Conservation (phyloP, 1,140 invertebrate species). For the Zaprionus lachaisei region DNA sequence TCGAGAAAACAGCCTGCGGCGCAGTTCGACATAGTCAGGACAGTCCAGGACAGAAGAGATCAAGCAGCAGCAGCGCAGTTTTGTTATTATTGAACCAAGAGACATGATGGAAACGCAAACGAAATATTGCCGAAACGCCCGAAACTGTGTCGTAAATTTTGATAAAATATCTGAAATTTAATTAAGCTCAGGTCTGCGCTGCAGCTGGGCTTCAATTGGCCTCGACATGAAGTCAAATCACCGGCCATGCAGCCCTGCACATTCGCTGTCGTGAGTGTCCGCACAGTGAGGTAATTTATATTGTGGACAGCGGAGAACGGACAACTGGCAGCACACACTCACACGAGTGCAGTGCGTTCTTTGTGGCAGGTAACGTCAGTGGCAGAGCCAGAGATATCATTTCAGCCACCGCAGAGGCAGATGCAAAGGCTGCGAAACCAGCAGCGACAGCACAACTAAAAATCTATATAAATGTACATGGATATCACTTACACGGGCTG, state of each 20-base stretch:
- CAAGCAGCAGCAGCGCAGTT: constrained; percentile 1
- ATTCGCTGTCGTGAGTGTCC: constrained; percentile 27
- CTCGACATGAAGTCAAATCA: constrained; percentile 45
- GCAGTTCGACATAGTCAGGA: constrained; percentile 51
- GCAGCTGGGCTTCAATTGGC: constrained; percentile 60
- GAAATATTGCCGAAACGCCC: constrained; percentile 9
- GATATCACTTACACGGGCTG: constrained; percentile 76
- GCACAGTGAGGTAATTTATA: constrained; percentile 71
- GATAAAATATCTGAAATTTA: constrained; percentile 79
- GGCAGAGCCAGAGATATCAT: constrained; percentile 40
- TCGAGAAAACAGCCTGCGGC: constrained; percentile 58
- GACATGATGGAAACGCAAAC: constrained; percentile 37
- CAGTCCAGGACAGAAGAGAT: constrained; percentile 2
- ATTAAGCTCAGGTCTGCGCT: constrained; percentile 53
- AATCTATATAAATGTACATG: constrained; percentile 46
- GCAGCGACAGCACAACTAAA: constrained; percentile 36
- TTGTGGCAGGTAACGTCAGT: constrained; percentile 5
- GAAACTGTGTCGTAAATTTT: constrained; percentile 62
- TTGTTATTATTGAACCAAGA: constrained; percentile 19
- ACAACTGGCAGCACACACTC: not conserved
- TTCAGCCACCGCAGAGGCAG: constrained; percentile 31
- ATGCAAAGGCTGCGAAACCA: not conserved
- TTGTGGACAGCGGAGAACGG: constrained; percentile 44
- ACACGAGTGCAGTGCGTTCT: constrained; percentile 4
- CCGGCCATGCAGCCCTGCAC: constrained; percentile 7